A percentile compares a stretch with the other conserved stretches of the same genome.
Conservation (phyloP, 2,888 invertebrate species). For the Metallyticus violacea region DNA sequence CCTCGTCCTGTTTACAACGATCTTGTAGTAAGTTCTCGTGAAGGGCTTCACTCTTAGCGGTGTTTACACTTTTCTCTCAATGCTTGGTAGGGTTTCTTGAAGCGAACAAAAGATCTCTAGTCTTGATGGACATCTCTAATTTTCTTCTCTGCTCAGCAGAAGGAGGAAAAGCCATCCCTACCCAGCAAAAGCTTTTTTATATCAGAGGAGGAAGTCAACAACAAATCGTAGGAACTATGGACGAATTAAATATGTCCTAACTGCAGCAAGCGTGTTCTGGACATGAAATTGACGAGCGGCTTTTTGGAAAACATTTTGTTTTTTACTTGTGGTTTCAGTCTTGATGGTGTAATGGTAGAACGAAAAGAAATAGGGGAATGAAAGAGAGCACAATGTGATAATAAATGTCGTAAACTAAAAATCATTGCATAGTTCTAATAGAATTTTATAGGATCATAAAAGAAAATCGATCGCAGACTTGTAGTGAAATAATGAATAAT, state of each 20-base stretch:
- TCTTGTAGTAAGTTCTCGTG: no score
- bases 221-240: background rate
- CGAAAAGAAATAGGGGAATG: no score
- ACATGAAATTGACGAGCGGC: background rate
- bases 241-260: background rate
- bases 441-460: no score
- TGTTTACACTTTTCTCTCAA: background rate
- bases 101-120: background rate
- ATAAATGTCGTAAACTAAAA: no score
- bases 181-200: background rate
- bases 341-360: no score
- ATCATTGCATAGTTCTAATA: no score
- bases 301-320: background rate
- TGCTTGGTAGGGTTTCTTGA: background rate
- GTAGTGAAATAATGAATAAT: no score
- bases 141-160: background rate
- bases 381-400: no score
- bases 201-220: background rate
- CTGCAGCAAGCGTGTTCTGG: background rate
- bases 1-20: background rate
- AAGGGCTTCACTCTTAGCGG: background rate
- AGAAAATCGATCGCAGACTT: no score
- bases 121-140: background rate
- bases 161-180: background rate
- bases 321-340: no score